Percentiles rank a stretch among this genome's conserved stretches.
Conservation (phyloP, 1,140 invertebrate species). For the Coenobita brevimanus region DNA sequence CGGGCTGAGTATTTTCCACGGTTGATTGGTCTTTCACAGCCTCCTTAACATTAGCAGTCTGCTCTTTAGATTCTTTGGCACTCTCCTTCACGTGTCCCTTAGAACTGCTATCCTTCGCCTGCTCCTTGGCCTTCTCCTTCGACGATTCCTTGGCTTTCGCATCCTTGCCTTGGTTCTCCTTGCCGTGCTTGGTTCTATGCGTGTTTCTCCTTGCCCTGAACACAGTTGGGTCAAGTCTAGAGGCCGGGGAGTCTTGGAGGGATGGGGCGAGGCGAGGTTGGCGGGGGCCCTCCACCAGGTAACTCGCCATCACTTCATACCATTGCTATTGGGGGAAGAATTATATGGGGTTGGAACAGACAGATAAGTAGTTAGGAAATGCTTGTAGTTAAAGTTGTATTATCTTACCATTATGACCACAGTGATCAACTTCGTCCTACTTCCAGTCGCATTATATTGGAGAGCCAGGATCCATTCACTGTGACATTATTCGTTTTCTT, state of each 20-base stretch:
- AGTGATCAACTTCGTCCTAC: too few species aligned
- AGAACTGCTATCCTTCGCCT: too few species aligned
- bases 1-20: too few species aligned
- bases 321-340: slow-evolving; percentile 67
- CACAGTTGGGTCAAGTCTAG: slow-evolving; percentile 74
- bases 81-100: too few species aligned
- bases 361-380: neutral
- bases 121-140: too few species aligned
- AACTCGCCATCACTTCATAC: slow-evolving; percentile 73
- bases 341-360: neutral
- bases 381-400: neutral
- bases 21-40: too few species aligned
- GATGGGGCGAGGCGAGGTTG: slow-evolving; percentile 63
- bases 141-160: slow-evolving; percentile 19
- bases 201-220: slow-evolving; percentile 73
- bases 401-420: too few species aligned
- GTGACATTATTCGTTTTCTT: too few species aligned
- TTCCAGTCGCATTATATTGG: too few species aligned
- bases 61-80: too few species aligned
- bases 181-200: slow-evolving; percentile 41
- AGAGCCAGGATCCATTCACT: too few species aligned
- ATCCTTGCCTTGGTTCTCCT: slow-evolving; percentile 28
- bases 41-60: too few species aligned
- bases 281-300: slow-evolving; percentile 73
- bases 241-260: slow-evolving; percentile 71